phyloP scores from a whole-genome alignment of 2,113 vertebrate species.

The Cottus gobio region DNA sequence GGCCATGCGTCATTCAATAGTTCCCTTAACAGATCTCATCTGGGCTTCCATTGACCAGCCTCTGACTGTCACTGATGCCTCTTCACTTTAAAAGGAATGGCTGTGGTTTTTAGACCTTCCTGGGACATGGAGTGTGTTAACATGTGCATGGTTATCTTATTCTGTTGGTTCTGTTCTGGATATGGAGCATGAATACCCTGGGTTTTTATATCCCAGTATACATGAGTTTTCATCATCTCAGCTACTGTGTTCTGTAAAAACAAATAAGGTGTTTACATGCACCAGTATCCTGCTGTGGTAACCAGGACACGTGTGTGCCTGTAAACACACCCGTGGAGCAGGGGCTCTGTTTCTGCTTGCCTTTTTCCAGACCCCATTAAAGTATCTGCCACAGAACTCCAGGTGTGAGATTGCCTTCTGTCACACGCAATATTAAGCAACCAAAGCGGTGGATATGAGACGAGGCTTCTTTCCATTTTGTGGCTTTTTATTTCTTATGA shows the following conservation, averaged over 20 bases:
- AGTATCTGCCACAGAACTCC: slow-evolving; percentile 45
- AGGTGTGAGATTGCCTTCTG: slow-evolving; percentile 43
- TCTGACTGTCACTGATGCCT: slow-evolving; percentile 18
- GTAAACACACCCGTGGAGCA: no score
- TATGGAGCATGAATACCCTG: background rate
- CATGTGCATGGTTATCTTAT: background rate
- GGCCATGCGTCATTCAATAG: slow-evolving; percentile 39
- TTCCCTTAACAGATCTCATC: slow-evolving; percentile 80
- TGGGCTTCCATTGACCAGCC: slow-evolving; percentile 76
- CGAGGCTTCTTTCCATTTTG: slow-evolving; percentile 1
- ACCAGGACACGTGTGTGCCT: background rate
- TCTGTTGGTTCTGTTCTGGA: background rate
- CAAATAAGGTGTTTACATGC: background rate
- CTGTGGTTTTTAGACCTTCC: slow-evolving; percentile 31
- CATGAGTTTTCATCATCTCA: background rate
- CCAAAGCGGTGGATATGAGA: background rate
- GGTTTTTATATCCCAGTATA: background rate
- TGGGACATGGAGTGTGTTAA: background rate
- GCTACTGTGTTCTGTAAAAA: background rate
- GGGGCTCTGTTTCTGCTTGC: slow-evolving; percentile 40
- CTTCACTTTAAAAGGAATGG: slow-evolving; percentile 20
- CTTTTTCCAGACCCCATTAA: slow-evolving; percentile 67
- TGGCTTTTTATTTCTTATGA: slow-evolving; percentile 3
- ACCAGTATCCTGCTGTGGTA: background rate
- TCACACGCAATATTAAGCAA: background rate